Conservation (phyloP, 2,113 vertebrate species). For the Sminthopsis crassicaudata region DNA sequence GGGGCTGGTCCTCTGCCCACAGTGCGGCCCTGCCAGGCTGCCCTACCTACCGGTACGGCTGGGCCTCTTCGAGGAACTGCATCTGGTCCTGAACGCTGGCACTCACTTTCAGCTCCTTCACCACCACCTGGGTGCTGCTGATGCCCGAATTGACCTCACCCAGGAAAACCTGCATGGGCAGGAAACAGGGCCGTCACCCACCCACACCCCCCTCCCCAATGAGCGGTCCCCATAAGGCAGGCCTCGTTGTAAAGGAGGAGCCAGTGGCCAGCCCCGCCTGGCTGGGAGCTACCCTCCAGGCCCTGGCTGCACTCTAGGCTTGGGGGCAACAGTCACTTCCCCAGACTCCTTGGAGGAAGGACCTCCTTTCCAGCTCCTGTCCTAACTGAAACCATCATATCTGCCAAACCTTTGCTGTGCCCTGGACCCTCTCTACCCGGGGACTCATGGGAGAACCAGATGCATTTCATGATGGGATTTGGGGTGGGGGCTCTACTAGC, state of each 20-base stretch:
- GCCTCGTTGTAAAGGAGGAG: not conserved
- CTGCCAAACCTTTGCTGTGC: not conserved
- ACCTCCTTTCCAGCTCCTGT: not conserved
- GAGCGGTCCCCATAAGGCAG: too few relatives aligned
- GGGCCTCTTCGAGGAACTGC: conserved; percentile 94
- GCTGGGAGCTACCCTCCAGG: not conserved
- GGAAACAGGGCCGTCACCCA: not conserved
- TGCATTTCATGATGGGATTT: not conserved
- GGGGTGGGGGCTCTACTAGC: not conserved
- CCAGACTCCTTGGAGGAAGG: not conserved
- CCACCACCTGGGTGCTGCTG: conserved; percentile 92
- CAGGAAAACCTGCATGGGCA: conserved; percentile 88
- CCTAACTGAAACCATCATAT: not conserved
- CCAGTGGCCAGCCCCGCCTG: not conserved
- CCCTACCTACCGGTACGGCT: conserved; percentile 90
- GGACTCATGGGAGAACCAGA: not conserved
- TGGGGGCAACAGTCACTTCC: not conserved
- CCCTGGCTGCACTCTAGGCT: not conserved
- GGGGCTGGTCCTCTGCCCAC: not conserved
- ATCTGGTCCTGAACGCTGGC: conserved; percentile 93
- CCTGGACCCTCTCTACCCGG: not conserved
- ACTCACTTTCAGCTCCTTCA: conserved; percentile 94
- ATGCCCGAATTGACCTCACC: conserved; percentile 92
- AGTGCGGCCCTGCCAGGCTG: accelerated
- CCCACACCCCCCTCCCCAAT: accelerated